Base-by-base conservation (phyloP, 2,797 vertebrate species). In the Synanceia verrucosa region DNA sequence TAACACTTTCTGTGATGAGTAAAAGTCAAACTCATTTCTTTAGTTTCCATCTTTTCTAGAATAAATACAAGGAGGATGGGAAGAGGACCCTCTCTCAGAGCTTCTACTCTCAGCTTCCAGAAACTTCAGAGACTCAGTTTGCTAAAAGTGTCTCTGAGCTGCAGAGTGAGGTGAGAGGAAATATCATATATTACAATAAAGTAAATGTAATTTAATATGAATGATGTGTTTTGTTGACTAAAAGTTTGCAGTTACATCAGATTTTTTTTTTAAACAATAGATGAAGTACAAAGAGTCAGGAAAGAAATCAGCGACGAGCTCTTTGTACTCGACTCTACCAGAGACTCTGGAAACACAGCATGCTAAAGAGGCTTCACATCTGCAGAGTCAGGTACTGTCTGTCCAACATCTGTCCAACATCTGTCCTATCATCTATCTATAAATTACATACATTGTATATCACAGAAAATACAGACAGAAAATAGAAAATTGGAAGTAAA, bases 291-390 rank as follows among this genome's bases (percentile, higher is more conserved):
- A 95, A 91, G 94, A 94, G 71, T 90, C 81, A 28, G 90, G 88
- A 69, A 96, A 92, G 88, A 93, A 93, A 46, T 88, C 75, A 36
- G 90, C 81, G 62, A 76, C 78, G 9, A 94, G 86, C 33, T 89
- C 92, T 50, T 86, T 97, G 39, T 98, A 96, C 89, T 95, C 95
- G 4, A 92, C 90, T 83, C 95, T 97, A 78, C 94, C 95, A 0
- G 93, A 95, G 62, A 97, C 96, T 11, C 91, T 96, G 63, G 95
- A 98, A 10, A 98, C 94, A 0, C 95, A 91, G 12, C 96, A 95
- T 69, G 95, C 95, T 0, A 95, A 92, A 84, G 94, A 97, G 84
- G 89, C 95, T 2, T 92, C 93, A 0, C 85, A 94, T 62, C 94
- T 96, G 83, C 96, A 96, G 91, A 98, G 97, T 76, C 89, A 97